Conservation (phyloP, 2,797 vertebrate species). For the Fratercula arctica region DNA sequence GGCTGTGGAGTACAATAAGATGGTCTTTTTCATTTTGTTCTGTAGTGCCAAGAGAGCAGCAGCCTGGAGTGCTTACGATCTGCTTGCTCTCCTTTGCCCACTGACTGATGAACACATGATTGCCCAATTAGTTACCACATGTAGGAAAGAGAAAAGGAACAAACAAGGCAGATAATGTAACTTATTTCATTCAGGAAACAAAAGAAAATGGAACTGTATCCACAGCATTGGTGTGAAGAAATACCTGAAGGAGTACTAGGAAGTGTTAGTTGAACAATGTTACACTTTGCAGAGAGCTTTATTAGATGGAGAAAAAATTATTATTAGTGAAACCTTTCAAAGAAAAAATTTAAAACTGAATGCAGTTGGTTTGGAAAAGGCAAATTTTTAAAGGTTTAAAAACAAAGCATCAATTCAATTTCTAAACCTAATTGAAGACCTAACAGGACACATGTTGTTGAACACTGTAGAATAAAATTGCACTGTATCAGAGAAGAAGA, state of each 20-base stretch:
- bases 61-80: background rate
- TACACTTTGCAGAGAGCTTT: background rate
- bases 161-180: background rate
- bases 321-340: background rate
- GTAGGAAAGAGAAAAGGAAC: background rate
- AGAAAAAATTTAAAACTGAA: background rate
- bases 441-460: background rate
- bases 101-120: background rate
- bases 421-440: background rate
- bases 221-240: background rate
- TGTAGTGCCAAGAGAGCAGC: background rate
- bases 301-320: background rate
- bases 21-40: background rate
- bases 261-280: background rate
- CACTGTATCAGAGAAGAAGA: background rate
- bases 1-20: background rate
- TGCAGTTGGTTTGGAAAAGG: background rate
- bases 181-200: background rate
- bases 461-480: background rate
- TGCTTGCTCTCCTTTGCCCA: background rate
- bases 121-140: background rate
- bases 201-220: background rate
- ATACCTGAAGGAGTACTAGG: background rate
- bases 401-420: background rate
- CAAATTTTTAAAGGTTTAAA: background rate